Evolutionary conservation across 2,888 invertebrate genomes (phyloP), one percentile per base, ranked within the genome.

Genomic region (Parnassius mnemosyne): DNA sequence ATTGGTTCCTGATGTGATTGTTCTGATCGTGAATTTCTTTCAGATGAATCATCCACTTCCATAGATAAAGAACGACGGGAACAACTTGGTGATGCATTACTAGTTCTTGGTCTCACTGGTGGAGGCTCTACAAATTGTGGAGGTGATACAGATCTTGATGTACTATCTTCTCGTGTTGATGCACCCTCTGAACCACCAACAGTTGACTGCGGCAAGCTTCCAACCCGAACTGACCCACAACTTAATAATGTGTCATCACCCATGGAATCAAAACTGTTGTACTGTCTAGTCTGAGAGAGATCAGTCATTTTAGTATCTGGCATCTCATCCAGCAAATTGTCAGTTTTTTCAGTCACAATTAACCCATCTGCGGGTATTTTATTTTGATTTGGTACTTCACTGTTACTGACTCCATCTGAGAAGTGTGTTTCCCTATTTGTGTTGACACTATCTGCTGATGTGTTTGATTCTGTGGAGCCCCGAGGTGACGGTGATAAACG

Each of bases 301-400:
- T 92, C 90, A 77, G 90, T 87, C 89, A 92, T 92, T 80, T 92
- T 92, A 34, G 92, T 89, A 72, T 91, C 91, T 54, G 92, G 85
- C 80, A 92, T 90, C 78, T 91, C 91, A 77, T 91, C 91, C 67
- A 92, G 69, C 65, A 92, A 79, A 76, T 84, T 92, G 64, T 89
- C 88, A 66, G 89, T 73, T 70, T 92, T 92, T 75, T 92, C 92
- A 66, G 90, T 92, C 25, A 92, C 92, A 73, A 92, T 92, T 70
- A 92, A 79, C 41, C 87, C 85, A 73, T 87, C 89, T 64, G 89
- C 78, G 63, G 90, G 83, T 75, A 92, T 85, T 73, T 87, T 88
- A 41, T 84, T 80, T 67, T 86, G 81, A 66, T 87, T 81, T 52
- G 82, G 66, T 51, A 79, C 83, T 68, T 87, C 84, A 71, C 72